These are phyloP conservation scores for Oxygymnocypris stewartii DNA, from an alignment of 2,113 vertebrate genomes.

Conservation along the genomic window DNA sequence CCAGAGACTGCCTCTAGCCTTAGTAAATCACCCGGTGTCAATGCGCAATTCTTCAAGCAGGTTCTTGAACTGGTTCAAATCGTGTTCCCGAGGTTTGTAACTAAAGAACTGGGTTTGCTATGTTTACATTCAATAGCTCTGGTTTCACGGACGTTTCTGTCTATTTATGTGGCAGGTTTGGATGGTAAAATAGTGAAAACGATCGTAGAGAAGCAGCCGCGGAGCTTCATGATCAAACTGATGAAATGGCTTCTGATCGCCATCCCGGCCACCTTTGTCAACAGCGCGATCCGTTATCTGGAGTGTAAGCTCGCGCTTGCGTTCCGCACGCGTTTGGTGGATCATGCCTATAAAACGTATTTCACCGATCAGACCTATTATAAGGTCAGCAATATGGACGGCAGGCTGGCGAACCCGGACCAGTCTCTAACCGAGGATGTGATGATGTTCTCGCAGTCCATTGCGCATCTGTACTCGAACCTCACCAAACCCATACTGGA, in stretches of 20 bases:
- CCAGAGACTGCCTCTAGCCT: conserved; percentile 5
- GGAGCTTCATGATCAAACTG: conserved; percentile 84
- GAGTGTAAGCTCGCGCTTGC: conserved; percentile 95
- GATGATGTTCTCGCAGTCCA: conserved; percentile 93
- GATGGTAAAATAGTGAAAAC: conserved; percentile 97
- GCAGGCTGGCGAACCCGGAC: conserved; percentile 92
- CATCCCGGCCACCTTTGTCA: conserved; percentile 96
- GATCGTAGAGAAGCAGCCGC: conserved; percentile 92
- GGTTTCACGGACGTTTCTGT: conserved; percentile 94
- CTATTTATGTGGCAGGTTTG: conserved; percentile 93
- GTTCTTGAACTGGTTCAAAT: conserved; percentile 85
- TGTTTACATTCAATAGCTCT: conserved; percentile 91
- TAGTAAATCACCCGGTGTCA: conserved; percentile 75
- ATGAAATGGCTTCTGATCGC: conserved; percentile 95
- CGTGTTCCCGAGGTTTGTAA: conserved; percentile 88
- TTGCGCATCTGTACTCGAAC: conserved; percentile 98
- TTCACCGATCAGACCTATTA: conserved; percentile 96
- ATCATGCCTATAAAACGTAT: conserved; percentile 90
- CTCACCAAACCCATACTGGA: conserved; percentile 97
- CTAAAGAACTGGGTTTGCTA: conserved; percentile 86
- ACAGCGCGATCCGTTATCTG: conserved; percentile 95
- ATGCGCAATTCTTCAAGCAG: conserved; percentile 88
- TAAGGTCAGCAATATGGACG: conserved; percentile 93
- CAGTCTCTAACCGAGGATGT: conserved; percentile 98
- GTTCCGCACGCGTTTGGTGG: conserved; percentile 91